Evolutionary conservation across 2,113 vertebrate genomes (phyloP), one percentile per base, ranked within the genome.

Genomic region (Falco punctatus): DNA sequence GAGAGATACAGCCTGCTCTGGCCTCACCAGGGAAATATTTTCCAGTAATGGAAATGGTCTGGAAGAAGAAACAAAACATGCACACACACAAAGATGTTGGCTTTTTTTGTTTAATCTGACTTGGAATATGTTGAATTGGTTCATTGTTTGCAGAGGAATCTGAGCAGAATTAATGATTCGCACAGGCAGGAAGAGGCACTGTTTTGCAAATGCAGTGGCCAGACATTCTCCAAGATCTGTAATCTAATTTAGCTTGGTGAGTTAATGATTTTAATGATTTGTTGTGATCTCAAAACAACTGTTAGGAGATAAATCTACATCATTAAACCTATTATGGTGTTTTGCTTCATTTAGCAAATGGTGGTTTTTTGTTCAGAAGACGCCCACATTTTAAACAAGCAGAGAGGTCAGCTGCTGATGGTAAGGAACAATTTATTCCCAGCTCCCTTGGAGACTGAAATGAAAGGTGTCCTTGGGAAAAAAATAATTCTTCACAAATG

Each of bases 251-350:
- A 97, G 95, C 97, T 96, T 16, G 81, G 91, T 97, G 92, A 97
- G 96, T 97, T 98, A 98, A 98, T 98, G 97, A 97, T 97, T 98
- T 97, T 98, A 98, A 98, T 98, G 97, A 98, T 98, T 98, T 98
- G 98, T 98, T 98, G 97, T 98, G 97, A 98, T 98, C 97, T 98
- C 98, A 96, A 97, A 98, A 98, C 97, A 98, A 97, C 97, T 97
- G 96, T 97, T 98, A 97, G 97, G 89, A 98, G 97, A 98, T 97
- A 98, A 98, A 98, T 97, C 93, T 96, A 97, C 97, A 98, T 98
- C 97, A 98, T 98, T 98, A 98, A 98, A 96, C 94, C 95, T 96
- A 97, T 98, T 98, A 98, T 86, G 87, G 92, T 97, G 95, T 96
- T 98, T 98, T 98, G 97, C 97, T 98, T 98, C 98, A 98, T 98